A percentile compares a stretch with the other conserved stretches of the same genome.
Conservation (phyloP, 2,113 vertebrate genomes). For the Thunnus thynnus region DNA sequence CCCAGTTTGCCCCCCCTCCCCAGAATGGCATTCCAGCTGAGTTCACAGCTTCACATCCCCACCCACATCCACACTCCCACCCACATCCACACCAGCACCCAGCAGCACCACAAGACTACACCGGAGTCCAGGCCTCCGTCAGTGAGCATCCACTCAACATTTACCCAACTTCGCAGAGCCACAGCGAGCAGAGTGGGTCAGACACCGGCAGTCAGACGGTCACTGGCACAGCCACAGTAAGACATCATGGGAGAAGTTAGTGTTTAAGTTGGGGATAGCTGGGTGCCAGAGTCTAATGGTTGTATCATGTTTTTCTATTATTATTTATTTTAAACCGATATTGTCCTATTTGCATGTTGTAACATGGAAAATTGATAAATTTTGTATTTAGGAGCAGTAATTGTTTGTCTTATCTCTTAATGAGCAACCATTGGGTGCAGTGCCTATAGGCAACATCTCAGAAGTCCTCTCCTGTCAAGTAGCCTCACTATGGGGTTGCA, state of each 20-base stretch:
- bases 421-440: too few relatives aligned
- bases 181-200: constrained; percentile 90
- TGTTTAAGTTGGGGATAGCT: not conserved
- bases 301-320: not conserved
- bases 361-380: too few relatives aligned
- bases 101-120: constrained; percentile 88
- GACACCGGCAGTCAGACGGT: constrained; percentile 92
- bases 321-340: not conserved
- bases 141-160: constrained; percentile 95
- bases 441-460: too few relatives aligned
- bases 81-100: constrained; percentile 89
- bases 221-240: constrained; percentile 97
- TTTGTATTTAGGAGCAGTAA: too few relatives aligned
- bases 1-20: constrained; percentile 92
- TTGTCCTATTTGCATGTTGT: too few relatives aligned
- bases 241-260: constrained; percentile 56
- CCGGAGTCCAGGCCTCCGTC: constrained; percentile 89
- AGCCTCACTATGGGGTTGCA: too few relatives aligned
- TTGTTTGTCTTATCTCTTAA: too few relatives aligned
- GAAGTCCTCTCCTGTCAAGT: too few relatives aligned
- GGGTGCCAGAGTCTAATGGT: not conserved
- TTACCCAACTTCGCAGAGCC: constrained; percentile 93
- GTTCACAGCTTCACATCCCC: constrained; percentile 92
- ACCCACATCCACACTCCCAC: constrained; percentile 87
- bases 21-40: constrained; percentile 94